phyloP scores from a whole-genome alignment of 2,113 vertebrate genomes.

The Athene cunicularia region DNA sequence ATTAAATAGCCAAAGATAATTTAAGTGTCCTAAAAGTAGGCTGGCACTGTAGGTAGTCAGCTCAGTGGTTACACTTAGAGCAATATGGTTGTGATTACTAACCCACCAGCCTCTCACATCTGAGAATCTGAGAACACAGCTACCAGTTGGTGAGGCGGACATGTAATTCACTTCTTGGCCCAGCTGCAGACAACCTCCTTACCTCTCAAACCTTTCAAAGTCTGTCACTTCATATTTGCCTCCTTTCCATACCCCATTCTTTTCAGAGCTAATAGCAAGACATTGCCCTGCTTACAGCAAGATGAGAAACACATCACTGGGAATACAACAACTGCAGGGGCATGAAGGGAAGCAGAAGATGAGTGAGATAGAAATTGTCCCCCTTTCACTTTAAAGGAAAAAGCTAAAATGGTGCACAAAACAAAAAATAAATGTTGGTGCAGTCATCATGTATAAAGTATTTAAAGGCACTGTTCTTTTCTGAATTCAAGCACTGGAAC shows the following conservation, averaged over 20 bases:
- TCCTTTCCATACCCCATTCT: neutral
- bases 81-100: neutral
- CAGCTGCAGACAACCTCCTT: neutral
- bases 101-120: accelerated
- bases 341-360: neutral
- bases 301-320: neutral
- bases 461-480: neutral
- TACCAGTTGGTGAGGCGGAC: neutral
- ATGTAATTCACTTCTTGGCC: neutral
- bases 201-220: neutral
- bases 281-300: neutral
- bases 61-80: neutral
- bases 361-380: neutral
- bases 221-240: neutral
- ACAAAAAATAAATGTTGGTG: neutral
- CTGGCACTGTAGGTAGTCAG: accelerated
- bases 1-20: neutral
- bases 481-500: neutral
- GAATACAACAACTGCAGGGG: neutral
- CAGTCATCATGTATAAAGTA: neutral
- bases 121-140: neutral
- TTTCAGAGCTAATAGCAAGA: neutral
- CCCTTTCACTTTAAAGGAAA: neutral
- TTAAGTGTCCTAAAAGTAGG: neutral
- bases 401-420: neutral